Percentiles rank a stretch among this genome's conserved stretches.
Conservation (phyloP, 2,888 invertebrate genomes). For the Sympetrum striolatum region DNA sequence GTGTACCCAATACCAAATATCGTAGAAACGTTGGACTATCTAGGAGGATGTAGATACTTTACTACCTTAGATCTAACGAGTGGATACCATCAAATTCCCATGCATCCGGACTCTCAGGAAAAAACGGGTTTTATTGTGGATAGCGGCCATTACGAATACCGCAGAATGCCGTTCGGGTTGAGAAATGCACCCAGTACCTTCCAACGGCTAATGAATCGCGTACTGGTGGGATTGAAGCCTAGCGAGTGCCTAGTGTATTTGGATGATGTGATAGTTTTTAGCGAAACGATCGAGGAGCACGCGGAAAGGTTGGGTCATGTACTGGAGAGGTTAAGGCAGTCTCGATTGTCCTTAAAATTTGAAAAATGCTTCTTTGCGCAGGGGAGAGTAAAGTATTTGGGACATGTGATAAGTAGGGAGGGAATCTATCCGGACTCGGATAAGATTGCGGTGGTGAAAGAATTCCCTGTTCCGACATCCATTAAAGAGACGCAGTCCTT, state of each 20-base stretch:
- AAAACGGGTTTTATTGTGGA: background rate
- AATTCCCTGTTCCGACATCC: constrained; percentile 51
- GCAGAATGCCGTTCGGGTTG: too few relatives aligned
- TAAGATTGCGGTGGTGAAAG: background rate
- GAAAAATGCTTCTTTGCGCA: constrained; percentile 49
- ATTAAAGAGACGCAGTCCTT: constrained; percentile 51
- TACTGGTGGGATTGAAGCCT: background rate
- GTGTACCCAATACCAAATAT: background rate
- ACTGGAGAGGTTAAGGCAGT: constrained; percentile 47
- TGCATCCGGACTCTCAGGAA: background rate
- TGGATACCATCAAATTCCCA: background rate
- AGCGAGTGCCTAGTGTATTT: background rate
- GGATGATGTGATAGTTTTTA: background rate
- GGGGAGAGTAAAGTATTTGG: constrained; percentile 48
- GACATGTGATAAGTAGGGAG: background rate
- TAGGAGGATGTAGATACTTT: background rate
- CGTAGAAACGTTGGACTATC: background rate
- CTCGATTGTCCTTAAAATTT: constrained; percentile 52
- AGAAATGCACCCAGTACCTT: too few relatives aligned
- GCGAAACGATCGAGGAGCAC: background rate
- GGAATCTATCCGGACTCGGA: background rate
- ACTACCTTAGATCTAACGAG: background rate
- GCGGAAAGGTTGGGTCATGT: constrained; percentile 46
- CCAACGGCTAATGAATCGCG: too few relatives aligned
- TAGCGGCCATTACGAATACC: background rate